phyloP scores from a whole-genome alignment of 2,797 vertebrate genomes.

The Myiotriccus ornatus region DNA sequence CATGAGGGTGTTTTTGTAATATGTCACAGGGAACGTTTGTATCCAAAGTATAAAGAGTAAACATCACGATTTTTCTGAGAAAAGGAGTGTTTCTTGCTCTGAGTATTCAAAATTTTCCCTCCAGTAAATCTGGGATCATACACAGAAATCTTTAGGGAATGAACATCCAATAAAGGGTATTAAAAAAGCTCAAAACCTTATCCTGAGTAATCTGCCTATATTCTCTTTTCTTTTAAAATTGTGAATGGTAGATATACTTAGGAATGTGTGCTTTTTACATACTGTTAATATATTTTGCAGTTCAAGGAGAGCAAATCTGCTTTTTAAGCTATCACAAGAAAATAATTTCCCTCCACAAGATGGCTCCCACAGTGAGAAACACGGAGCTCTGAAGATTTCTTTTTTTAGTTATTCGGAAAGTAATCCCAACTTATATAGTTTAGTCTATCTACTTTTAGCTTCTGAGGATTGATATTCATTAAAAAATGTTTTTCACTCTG shows the following conservation, averaged over 20 bases:
- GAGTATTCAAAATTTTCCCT: not conserved
- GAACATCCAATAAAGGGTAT: not conserved
- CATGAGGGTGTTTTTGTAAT: not conserved
- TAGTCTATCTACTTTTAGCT: not conserved
- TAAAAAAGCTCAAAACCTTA: not conserved
- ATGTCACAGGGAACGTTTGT: accelerated
- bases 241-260: not conserved
- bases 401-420: not conserved
- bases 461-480: not conserved
- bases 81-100: not conserved
- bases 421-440: not conserved
- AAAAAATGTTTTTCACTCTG: not conserved
- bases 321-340: not conserved
- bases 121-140: not conserved
- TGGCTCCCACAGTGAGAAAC: constrained; percentile 20
- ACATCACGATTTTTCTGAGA: not conserved
- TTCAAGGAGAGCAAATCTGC: not conserved
- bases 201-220: not conserved
- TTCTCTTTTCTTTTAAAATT: not conserved
- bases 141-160: not conserved
- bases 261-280: not conserved
- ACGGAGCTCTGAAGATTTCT: not conserved
- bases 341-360: constrained; percentile 41
- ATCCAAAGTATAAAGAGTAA: not conserved
- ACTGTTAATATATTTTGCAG: not conserved